A percentile compares a stretch with the other conserved stretches of the same genome.
These are phyloP conservation scores for Orthonyx spaldingii DNA, from an alignment of 2,113 vertebrate species.

Conservation along the genomic window DNA sequence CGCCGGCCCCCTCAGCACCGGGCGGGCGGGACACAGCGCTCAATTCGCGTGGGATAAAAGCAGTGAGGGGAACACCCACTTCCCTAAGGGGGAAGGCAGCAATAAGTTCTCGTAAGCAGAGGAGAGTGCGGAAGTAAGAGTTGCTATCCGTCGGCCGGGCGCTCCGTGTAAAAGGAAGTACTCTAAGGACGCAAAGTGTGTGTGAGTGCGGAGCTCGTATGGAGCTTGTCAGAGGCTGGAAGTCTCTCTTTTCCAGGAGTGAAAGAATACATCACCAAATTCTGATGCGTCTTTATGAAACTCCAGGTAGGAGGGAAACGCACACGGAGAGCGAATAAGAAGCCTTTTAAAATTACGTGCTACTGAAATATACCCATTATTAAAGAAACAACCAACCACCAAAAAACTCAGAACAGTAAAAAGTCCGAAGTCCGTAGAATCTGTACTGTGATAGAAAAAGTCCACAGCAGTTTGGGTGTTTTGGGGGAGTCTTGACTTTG, in stretches of 20 bases:
- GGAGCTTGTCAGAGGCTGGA: neutral
- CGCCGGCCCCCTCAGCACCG: neutral
- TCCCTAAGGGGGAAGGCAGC: fast-evolving
- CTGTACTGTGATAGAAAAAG: neutral
- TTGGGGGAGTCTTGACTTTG: neutral
- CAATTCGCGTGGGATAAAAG: fast-evolving
- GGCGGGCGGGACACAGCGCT: too few relatives aligned
- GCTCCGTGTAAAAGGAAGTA: fast-evolving
- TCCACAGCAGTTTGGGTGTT: fast-evolving
- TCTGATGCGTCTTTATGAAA: too few relatives aligned
- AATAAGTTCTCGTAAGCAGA: fast-evolving
- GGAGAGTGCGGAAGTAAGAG: neutral
- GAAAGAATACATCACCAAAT: fast-evolving
- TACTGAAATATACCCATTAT: fast-evolving
- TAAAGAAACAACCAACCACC: neutral
- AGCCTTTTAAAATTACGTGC: neutral
- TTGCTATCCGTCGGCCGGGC: too few relatives aligned
- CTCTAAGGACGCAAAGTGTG: fast-evolving
- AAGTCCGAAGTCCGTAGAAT: neutral
- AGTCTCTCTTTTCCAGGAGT: neutral
- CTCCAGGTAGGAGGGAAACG: neutral
- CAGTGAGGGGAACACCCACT: fast-evolving
- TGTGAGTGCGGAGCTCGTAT: fast-evolving
- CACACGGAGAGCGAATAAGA: fast-evolving
- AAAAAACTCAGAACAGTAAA: neutral